Evolutionary conservation across 2,797 vertebrate genomes (phyloP), one percentile per base, ranked within the genome.

Genomic region (Acipenser oxyrinchus): DNA sequence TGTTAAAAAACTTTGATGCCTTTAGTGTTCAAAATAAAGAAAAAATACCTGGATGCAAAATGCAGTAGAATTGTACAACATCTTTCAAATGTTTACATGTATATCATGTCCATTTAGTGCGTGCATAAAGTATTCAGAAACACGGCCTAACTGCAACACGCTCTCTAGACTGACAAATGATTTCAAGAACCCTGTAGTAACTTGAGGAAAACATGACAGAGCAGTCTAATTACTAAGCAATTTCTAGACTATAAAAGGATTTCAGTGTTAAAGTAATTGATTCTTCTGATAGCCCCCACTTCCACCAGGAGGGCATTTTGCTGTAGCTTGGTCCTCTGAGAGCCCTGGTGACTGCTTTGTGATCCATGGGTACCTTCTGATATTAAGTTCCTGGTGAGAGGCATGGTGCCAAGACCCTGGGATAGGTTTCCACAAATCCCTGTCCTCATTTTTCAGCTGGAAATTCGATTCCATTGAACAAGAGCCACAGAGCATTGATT

Each of bases 361-460:
- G 70, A 55, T 66, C 73, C 69, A 6, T 1, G 0, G 6, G 67
- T 68, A 66, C 66, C 23, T 0, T 0, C 23, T 0, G 0, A 71
- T 83, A 77, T 86, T 48, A 80, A 74, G 71, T 80, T 87, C 81
- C 77, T 77, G 77, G 81, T 51, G 1, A 0, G 69, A 72, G 83
- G 84, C 79, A 0, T 49, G 0, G 2, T 80, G 86, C 88, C 90
- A 88, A 75, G 66, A 59, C 68, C 77, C 15, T 61, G 74, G 81
- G 84, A 89, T 90, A 76, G 79, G 87, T 91, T 90, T 86, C 82
- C 82, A 74, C 55, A 69, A 79, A 83, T 84, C 80, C 70, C 77
- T 78, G 81, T 84, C 84, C 88, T 88, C 83, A 80, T 84, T 87
- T 88, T 83, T 78, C 76, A 80, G 69, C 0, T 53, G 81, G 89